Evolutionary conservation across 2,797 vertebrate species (phyloP).

Genomic region (Chlorospingus flavigularis): DNA sequence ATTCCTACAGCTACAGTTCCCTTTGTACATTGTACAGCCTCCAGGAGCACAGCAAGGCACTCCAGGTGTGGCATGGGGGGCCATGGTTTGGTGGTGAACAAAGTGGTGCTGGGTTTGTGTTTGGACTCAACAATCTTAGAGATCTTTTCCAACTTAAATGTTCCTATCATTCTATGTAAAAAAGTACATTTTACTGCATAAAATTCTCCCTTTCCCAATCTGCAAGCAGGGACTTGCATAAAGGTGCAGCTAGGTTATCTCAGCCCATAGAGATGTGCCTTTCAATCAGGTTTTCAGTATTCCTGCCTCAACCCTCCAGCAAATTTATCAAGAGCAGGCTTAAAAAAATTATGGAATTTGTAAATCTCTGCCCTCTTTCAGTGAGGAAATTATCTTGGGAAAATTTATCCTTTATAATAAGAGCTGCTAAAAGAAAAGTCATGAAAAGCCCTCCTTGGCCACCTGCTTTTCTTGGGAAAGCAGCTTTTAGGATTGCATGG

Average conservation of each 20-base stretch:
- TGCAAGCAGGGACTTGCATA: background rate
- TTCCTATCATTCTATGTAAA: background rate
- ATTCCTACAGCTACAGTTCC: background rate
- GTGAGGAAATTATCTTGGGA: background rate
- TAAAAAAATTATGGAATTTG: background rate
- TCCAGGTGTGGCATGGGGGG: rapidly evolving
- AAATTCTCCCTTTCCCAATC: background rate
- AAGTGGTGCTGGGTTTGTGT: background rate
- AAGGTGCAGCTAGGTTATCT: background rate
- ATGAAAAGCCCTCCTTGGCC: background rate
- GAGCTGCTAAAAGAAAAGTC: background rate
- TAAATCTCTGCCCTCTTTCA: background rate
- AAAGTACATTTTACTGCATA: background rate
- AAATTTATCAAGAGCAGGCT: background rate
- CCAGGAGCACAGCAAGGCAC: conserved; percentile 41
- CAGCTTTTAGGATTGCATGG: background rate
- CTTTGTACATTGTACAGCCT: background rate
- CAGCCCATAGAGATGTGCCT: rapidly evolving
- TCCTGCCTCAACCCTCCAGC: background rate
- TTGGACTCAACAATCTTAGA: background rate
- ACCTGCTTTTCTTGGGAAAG: background rate
- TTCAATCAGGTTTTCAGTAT: background rate
- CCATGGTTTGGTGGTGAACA: background rate
- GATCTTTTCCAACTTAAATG: background rate
- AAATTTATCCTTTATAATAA: background rate